Evolutionary conservation across 1,140 invertebrate genomes (phyloP).

Genomic region (Delia radicum): DNA sequence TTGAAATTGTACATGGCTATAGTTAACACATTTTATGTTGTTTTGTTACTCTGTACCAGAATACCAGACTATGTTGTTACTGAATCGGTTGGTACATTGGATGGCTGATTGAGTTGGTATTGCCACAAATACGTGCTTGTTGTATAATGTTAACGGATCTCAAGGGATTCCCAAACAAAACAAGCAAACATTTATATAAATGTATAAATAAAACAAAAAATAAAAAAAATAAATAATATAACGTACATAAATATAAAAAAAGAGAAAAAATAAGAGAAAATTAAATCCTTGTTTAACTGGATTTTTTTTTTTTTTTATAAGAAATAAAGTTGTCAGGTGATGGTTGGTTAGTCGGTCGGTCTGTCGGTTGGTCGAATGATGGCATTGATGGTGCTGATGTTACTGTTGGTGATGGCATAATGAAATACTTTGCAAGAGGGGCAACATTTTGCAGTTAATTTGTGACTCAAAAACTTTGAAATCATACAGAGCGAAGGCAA

Average conservation of each 20-base stretch:
- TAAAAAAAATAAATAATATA: not conserved
- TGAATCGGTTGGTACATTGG: too few relatives aligned
- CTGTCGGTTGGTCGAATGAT: not conserved
- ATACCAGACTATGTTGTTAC: too few relatives aligned
- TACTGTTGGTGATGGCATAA: too few relatives aligned
- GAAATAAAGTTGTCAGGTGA: not conserved
- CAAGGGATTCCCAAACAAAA: not conserved
- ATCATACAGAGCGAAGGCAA: too few relatives aligned
- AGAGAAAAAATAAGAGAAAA: not conserved
- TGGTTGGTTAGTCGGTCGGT: not conserved
- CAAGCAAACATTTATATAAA: not conserved
- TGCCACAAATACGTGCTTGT: not conserved
- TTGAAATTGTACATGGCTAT: not conserved
- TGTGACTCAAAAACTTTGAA: not conserved
- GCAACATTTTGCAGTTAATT: not conserved
- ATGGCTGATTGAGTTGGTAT: not conserved
- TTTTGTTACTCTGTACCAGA: not conserved
- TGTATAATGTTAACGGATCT: conserved; percentile 3
- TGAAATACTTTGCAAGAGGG: not conserved
- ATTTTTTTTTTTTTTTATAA: too few relatives aligned
- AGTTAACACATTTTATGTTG: not conserved
- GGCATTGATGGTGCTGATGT: not conserved
- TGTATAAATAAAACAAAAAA: not conserved
- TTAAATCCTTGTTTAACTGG: conserved; percentile 8
- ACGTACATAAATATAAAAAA: not conserved